phyloP scores from a whole-genome alignment of 2,113 vertebrate species.

The Callospermophilus lateralis region DNA sequence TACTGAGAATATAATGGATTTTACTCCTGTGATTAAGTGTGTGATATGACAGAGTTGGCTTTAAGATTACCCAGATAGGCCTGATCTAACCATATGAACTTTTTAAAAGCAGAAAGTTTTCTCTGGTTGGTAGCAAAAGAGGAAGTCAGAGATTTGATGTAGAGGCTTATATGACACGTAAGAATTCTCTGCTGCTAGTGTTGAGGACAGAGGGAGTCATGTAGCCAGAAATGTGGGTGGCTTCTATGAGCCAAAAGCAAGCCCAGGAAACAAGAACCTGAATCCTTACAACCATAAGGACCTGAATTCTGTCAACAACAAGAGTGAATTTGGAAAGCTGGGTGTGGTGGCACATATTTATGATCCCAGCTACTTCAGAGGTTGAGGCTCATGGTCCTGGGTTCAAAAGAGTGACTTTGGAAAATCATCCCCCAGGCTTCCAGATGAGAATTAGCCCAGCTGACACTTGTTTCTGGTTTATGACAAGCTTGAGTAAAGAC shows the following conservation, averaged over 20 bases:
- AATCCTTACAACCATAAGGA: neutral
- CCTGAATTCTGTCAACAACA: neutral
- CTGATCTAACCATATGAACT: neutral
- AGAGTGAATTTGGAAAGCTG: neutral
- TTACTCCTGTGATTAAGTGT: neutral
- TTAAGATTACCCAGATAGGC: neutral
- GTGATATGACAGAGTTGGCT: neutral
- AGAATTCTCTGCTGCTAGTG: neutral
- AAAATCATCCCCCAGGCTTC: neutral
- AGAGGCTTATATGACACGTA: neutral
- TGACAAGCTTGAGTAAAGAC: neutral
- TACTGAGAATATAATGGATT: neutral
- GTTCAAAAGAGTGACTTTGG: neutral
- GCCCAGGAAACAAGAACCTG: neutral
- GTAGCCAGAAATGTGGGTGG: neutral
- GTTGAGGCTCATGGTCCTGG: neutral
- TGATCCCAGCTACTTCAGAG: neutral
- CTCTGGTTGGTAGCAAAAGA: neutral
- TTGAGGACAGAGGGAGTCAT: neutral
- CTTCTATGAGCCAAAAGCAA: neutral
- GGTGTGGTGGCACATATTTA: neutral
- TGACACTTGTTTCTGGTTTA: neutral
- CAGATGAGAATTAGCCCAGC: neutral
- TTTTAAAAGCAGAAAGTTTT: constrained; percentile 34
- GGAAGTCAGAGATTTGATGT: neutral